Evolutionary conservation across 2,797 vertebrate species (phyloP).

Genomic region (Ptychadena robeensis): DNA sequence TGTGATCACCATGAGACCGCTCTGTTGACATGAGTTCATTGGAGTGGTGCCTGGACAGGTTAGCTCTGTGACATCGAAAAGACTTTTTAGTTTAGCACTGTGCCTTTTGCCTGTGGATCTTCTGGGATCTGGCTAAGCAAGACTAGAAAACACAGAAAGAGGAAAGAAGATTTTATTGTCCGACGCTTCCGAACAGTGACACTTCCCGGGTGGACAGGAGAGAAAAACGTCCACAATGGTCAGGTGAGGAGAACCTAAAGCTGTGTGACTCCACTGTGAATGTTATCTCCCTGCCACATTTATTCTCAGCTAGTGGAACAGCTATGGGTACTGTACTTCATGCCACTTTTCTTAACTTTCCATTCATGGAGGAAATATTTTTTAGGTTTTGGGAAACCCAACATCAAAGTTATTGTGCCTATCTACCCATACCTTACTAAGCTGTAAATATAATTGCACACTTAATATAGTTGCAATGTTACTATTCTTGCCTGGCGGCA

Average conservation of each 20-base stretch:
- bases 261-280: neutral
- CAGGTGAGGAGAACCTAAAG: conserved; percentile 20
- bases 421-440: too few relatives aligned
- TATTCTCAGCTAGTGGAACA: neutral
- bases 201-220: neutral
- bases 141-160: conserved; percentile 3
- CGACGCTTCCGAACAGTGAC: too few relatives aligned
- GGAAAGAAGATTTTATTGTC: neutral
- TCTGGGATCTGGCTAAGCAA: neutral
- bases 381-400: too few relatives aligned
- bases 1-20: neutral
- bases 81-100: neutral
- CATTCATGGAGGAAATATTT: too few relatives aligned
- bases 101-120: neutral
- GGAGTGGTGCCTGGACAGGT: neutral
- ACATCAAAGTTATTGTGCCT: too few relatives aligned
- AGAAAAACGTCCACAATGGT: conserved; percentile 13
- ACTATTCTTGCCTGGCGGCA: too few relatives aligned
- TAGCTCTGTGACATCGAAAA: neutral
- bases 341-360: neutral
- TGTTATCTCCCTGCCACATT: neutral
- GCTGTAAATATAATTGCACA: too few relatives aligned
- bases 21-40: neutral
- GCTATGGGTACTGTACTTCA: neutral
- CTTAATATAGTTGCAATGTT: too few relatives aligned